These are phyloP conservation scores for Raja brachyura DNA, from an alignment of 2,113 vertebrate genomes.

Conservation along the genomic window DNA sequence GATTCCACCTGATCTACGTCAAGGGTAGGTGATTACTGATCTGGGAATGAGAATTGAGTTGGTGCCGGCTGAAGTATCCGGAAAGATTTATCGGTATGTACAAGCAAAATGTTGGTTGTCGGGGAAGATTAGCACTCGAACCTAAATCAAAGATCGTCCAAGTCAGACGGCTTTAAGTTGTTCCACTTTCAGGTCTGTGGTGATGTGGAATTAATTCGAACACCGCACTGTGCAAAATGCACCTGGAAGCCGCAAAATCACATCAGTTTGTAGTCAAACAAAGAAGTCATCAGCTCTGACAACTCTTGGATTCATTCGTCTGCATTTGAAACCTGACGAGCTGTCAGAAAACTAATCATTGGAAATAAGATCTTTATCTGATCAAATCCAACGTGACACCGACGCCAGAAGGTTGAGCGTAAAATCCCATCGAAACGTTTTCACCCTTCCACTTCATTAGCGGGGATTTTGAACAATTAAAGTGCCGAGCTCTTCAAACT, in stretches of 20 bases:
- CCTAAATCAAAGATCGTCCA: neutral
- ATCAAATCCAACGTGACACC: conserved; percentile 35
- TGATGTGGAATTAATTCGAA: conserved; percentile 22
- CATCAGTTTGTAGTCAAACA: conserved; percentile 25
- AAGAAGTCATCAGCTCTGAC: conserved; percentile 5
- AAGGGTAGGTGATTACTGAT: neutral
- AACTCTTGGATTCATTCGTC: neutral
- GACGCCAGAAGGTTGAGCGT: conserved; percentile 26
- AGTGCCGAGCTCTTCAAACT: conserved; percentile 4
- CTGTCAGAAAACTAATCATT: conserved; percentile 36
- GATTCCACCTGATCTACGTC: too few relatives aligned
- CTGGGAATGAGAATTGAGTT: too few relatives aligned
- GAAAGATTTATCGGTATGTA: neutral
- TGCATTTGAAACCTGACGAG: conserved; percentile 27
- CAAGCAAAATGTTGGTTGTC: neutral
- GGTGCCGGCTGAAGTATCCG: neutral
- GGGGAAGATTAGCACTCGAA: neutral
- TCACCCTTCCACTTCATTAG: neutral
- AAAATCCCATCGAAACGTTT: conserved; percentile 32
- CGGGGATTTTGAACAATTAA: conserved; percentile 6
- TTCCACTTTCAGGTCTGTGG: neutral
- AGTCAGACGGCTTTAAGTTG: neutral
- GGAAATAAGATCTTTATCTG: conserved; percentile 36
- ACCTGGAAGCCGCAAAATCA: conserved; percentile 24
- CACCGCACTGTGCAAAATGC: neutral